Conservation (phyloP, 2,113 vertebrate species). For the Corythoichthys intestinalis region DNA sequence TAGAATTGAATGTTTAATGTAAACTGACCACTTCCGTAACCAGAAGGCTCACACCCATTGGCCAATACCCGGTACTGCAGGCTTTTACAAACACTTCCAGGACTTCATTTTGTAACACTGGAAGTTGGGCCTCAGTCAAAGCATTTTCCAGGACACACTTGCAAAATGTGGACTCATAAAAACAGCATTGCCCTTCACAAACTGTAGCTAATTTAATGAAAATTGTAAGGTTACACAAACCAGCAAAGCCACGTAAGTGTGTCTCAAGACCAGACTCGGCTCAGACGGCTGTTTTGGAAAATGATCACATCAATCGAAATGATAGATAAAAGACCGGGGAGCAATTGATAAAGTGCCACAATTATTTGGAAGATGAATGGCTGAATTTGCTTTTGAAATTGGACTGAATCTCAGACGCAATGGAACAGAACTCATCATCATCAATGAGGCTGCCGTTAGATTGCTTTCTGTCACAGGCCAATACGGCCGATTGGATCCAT, state of each 20-base stretch:
- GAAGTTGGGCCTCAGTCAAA: no score
- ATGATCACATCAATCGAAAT: constrained; percentile 76
- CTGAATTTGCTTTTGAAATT: constrained; percentile 76
- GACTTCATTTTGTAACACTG: no score
- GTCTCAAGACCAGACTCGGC: constrained; percentile 51
- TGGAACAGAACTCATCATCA: constrained; percentile 74
- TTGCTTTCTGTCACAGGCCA: constrained; percentile 68
- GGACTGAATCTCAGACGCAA: constrained; percentile 68
- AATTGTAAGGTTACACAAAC: constrained; percentile 8
- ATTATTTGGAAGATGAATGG: constrained; percentile 76
- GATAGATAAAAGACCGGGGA: constrained; percentile 74
- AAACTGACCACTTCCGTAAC: no score
- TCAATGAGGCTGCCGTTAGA: constrained; percentile 68
- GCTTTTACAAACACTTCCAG: no score
- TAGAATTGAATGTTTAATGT: no score
- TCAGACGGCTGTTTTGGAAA: constrained; percentile 66
- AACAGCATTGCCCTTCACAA: not conserved
- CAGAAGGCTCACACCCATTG: no score
- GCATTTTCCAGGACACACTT: no score
- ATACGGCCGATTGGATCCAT: constrained; percentile 69
- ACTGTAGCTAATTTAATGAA: not conserved
- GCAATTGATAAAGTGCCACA: constrained; percentile 75
- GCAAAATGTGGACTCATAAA: no score
- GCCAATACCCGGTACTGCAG: no score
- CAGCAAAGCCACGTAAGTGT: constrained; percentile 33